These are phyloP conservation scores for Piscicola geometra DNA, from an alignment of 2,888 invertebrate species.

Conservation along the genomic window DNA sequence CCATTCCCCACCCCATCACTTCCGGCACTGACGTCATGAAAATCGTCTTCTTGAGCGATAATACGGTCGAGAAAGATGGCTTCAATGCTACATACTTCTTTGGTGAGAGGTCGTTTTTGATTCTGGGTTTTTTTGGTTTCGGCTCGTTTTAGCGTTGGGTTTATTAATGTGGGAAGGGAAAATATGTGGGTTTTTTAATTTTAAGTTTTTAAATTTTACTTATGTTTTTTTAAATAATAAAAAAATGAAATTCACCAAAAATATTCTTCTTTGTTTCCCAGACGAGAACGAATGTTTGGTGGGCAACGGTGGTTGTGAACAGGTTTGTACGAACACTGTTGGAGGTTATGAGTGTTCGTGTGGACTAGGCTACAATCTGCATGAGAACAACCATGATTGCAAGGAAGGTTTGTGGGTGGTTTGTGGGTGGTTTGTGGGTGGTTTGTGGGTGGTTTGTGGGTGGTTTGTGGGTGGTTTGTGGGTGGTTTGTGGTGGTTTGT, in stretches of 20 bases:
- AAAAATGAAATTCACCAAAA: neutral
- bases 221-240: neutral
- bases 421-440: neutral
- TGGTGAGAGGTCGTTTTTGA: no score
- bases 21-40: conserved; percentile 85
- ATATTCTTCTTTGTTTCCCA: conserved; percentile 49
- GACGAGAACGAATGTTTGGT: conserved; percentile 94
- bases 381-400: conserved; percentile 89
- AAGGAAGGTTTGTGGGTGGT: conserved; percentile 67
- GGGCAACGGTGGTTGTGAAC: conserved; percentile 94
- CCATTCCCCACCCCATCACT: conserved; percentile 77
- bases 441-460: no score
- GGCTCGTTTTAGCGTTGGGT: no score
- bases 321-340: conserved; percentile 89
- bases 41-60: conserved; percentile 87
- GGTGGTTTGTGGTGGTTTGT: no score
- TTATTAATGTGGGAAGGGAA: no score
- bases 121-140: no score
- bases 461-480: no score
- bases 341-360: conserved; percentile 91
- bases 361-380: conserved; percentile 88
- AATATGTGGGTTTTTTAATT: no score
- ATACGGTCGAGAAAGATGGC: conserved; percentile 89
- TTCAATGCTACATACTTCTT: conserved; percentile 90
- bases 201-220: no score